phyloP scores from a whole-genome alignment of 2,113 vertebrate species.

The Scomber colias region DNA sequence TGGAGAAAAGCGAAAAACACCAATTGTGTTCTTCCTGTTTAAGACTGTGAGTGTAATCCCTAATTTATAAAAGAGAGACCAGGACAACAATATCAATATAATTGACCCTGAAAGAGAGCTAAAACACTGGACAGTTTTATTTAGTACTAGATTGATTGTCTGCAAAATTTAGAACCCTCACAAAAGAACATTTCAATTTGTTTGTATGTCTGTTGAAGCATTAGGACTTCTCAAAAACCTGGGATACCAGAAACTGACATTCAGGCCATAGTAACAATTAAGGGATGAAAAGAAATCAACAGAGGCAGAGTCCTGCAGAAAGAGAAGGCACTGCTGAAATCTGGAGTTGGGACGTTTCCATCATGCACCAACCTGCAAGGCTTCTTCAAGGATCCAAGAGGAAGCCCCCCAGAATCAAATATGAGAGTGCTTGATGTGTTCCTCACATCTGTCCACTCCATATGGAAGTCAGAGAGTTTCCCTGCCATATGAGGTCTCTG shows the following conservation, averaged over 20 bases:
- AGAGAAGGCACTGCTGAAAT: constrained; percentile 20
- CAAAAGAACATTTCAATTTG: constrained; percentile 3
- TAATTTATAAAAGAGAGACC: constrained; percentile 29
- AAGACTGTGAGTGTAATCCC: background rate
- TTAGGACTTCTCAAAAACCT: constrained; percentile 8
- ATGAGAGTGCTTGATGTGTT: constrained; percentile 54
- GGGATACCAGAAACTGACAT: too few species aligned
- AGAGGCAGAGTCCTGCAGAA: background rate
- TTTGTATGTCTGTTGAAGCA: background rate
- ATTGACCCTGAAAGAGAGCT: constrained; percentile 55
- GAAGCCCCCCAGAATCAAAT: constrained; percentile 48
- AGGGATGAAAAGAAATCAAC: background rate
- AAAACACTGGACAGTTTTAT: constrained; percentile 40
- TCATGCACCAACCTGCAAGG: background rate
- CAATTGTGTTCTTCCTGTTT: background rate
- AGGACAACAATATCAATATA: constrained; percentile 31
- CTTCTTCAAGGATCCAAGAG: constrained; percentile 23
- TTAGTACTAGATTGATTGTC: constrained; percentile 37
- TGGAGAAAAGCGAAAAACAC: constrained; percentile 6
- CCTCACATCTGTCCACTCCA: constrained; percentile 68
- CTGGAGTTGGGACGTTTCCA: constrained; percentile 3
- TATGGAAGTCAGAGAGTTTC: constrained; percentile 57
- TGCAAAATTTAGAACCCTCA: constrained; percentile 18
- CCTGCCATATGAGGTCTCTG: constrained; percentile 35
- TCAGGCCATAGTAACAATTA: constrained; percentile 12